Base-by-base conservation (phyloP, 2,888 invertebrate species). In the Yponomeuta evonymella region DNA sequence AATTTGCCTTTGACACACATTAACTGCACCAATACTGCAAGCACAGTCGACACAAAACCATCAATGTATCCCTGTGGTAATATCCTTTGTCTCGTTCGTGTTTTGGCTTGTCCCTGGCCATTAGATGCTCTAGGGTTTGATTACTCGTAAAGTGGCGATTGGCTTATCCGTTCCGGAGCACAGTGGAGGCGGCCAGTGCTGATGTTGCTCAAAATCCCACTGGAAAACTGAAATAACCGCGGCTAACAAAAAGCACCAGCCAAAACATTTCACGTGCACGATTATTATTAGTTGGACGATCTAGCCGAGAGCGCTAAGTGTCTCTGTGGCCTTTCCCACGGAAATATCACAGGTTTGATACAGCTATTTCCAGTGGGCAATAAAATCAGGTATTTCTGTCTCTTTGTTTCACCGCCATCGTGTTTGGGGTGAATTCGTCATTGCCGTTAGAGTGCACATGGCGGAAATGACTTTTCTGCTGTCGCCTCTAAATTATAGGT, bases 141-240 rank as follows among this genome's bases (percentile, higher is more conserved):
- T 70, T 70, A 73, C 67, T 71, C 67, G 72, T 71, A 36, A 58
- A 72, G 72, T 72, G 71, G 71, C 71, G 70, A 71, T 75, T 74
- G 72, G 72, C 12, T 48, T 23, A 51, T 68, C 5, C 51, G 48
- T 72, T 75, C 79, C 82, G 81, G 82, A 83, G 84, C 86, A 84
- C 85, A 80, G 85, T 76, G 81, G 79, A 89, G 85, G 83, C 91
- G 91, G 88, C 87, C 83, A 88, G 86, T 85, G 86, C 84, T 87
- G 89, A 79, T 90, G 83, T 89, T 90, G 88, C 84, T 84, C 89
- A 86, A 90, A 92, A 90, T 90, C 90, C 89, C 86, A 92, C 92
- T 92, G 92, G 92, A 92, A 91, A 90, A 89, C 92, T 90, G 91
- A 92, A 92, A 92, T 92, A 91, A 89, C 90, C 89, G 85, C 84